These are phyloP conservation scores for Lasioglossum vierecki DNA, from an alignment of 2,888 invertebrate species.

Conservation along the genomic window DNA sequence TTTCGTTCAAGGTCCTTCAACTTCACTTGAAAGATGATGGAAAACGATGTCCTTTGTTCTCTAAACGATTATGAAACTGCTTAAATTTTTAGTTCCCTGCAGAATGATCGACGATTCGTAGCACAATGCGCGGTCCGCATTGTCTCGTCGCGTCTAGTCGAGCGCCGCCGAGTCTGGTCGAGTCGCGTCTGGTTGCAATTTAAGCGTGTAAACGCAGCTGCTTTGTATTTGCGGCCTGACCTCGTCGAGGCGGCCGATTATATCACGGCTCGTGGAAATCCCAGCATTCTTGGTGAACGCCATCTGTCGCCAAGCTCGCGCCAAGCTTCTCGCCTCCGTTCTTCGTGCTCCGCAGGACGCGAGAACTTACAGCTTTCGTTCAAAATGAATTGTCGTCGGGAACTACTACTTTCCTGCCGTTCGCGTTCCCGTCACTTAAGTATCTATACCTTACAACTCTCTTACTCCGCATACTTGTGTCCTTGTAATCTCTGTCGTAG, in stretches of 20 bases:
- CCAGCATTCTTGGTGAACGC: slow-evolving; percentile 65
- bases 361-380: slow-evolving; percentile 40
- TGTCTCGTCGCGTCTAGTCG: slow-evolving; percentile 36
- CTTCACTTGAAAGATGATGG: not conserved
- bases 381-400: slow-evolving; percentile 47
- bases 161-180: slow-evolving; percentile 19
- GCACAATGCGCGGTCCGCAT: slow-evolving; percentile 33
- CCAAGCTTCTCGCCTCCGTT: not conserved
- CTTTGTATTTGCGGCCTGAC: slow-evolving; percentile 68
- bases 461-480: not conserved
- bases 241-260: slow-evolving; percentile 57
- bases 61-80: not conserved
- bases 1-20: no score
- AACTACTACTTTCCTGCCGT: slow-evolving; percentile 8
- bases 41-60: not conserved
- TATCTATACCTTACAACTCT: not conserved
- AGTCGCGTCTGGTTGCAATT: slow-evolving; percentile 49
- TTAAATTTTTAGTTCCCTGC: not conserved
- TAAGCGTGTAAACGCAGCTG: slow-evolving; percentile 66
- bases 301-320: slow-evolving; percentile 62
- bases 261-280: slow-evolving; percentile 66
- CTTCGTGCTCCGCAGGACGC: slow-evolving; percentile 28
- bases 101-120: not conserved
- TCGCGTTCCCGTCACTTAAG: slow-evolving; percentile 25
- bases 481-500: not conserved